Evolutionary conservation across 2,888 invertebrate genomes (phyloP).

Genomic region (Andrena bucephala): DNA sequence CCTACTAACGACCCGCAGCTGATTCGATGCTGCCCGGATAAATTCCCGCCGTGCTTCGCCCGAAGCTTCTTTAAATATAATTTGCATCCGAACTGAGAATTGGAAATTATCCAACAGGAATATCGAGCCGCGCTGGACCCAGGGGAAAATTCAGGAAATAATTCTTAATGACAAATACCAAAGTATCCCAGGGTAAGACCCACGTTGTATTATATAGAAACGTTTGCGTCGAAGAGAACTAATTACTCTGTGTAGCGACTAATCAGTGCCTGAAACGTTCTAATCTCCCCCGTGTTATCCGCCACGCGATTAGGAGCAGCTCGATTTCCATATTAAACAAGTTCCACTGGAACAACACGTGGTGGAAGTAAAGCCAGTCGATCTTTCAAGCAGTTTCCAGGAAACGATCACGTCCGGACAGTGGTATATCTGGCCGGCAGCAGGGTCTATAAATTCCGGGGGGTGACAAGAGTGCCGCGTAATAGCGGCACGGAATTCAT

Average conservation of each 20-base stretch:
- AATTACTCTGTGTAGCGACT: no score
- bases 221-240: no score
- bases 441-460: conserved; percentile 74
- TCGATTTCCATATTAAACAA: conserved; percentile 34
- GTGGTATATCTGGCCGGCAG: conserved; percentile 68
- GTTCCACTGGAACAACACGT: neutral
- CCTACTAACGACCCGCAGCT: neutral
- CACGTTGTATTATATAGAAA: no score
- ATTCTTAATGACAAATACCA: no score
- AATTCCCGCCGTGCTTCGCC: no score
- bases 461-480: conserved; percentile 64
- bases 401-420: conserved; percentile 30
- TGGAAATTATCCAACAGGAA: no score
- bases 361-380: conserved; percentile 2
- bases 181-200: no score
- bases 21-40: neutral
- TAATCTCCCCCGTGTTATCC: neutral
- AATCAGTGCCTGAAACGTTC: neutral
- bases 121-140: no score
- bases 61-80: no score
- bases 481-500: conserved; percentile 79
- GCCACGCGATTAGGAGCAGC: conserved; percentile 6
- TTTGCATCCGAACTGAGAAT: no score
- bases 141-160: no score
- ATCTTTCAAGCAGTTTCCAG: conserved; percentile 8